phyloP scores from a whole-genome alignment of 2,888 invertebrate species.

The Micropterix aruncella region DNA sequence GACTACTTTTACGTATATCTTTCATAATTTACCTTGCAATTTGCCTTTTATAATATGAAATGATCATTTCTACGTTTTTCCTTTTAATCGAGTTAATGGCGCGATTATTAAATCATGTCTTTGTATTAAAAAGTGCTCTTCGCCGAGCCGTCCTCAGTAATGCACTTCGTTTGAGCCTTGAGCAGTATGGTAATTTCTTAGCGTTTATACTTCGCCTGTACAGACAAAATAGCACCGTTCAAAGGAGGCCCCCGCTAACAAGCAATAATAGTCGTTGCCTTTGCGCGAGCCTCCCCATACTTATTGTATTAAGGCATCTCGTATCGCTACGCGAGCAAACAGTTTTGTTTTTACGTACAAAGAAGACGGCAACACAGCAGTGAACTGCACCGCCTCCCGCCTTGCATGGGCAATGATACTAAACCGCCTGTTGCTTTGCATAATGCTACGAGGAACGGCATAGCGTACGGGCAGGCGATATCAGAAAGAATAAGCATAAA shows the following conservation, averaged over 20 bases:
- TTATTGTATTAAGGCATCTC: conserved; percentile 1
- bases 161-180: too few species aligned
- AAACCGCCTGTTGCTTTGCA: conserved; percentile 11
- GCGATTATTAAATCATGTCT: too few species aligned
- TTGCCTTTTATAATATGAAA: too few species aligned
- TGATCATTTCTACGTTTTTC: too few species aligned
- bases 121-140: too few species aligned
- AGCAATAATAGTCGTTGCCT: conserved; percentile 7
- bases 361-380: background rate
- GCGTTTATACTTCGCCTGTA: background rate
- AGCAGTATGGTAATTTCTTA: too few species aligned
- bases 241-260: conserved; percentile 4
- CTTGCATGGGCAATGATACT: conserved; percentile 11
- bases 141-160: too few species aligned
- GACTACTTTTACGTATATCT: too few species aligned
- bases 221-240: background rate
- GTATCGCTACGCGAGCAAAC: background rate
- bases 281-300: conserved; percentile 1
- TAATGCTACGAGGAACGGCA: conserved; percentile 8
- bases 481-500: too few species aligned
- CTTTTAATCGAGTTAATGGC: too few species aligned
- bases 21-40: too few species aligned
- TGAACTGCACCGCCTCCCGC: too few species aligned
- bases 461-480: conserved; percentile 3
- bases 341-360: conserved; percentile 8